Percentiles rank a stretch among this genome's conserved stretches.
Conservation (phyloP, 1,140 invertebrate genomes). For the Drosophila parvula region DNA sequence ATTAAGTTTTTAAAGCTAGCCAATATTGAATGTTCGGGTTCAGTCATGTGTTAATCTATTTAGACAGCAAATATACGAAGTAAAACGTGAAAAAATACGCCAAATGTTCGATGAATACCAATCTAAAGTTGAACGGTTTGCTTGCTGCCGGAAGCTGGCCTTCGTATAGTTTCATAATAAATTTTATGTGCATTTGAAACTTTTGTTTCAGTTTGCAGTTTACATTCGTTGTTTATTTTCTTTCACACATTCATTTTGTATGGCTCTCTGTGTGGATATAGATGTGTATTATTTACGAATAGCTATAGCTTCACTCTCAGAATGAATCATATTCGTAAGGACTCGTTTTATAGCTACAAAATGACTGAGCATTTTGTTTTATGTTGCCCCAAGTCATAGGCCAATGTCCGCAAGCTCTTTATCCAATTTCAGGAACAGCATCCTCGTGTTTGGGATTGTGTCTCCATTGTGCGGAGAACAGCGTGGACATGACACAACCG, state of each 20-base stretch:
- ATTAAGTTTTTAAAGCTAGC: conserved; percentile 28
- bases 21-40: conserved; percentile 6
- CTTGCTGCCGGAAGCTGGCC: conserved; percentile 4
- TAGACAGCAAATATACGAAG: conserved; percentile 4
- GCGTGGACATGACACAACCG: conserved; percentile 29
- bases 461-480: conserved; percentile 31
- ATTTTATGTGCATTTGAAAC: conserved; percentile 20
- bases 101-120: conserved; percentile 19
- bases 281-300: neutral
- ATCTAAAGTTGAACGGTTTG: conserved; percentile 9
- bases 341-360: conserved; percentile 11
- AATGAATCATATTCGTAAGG: neutral
- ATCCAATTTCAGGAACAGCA: conserved; percentile 30
- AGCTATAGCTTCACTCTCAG: neutral
- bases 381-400: conserved; percentile 7
- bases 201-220: conserved; percentile 7
- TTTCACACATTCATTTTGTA: conserved; percentile 2
- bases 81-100: conserved; percentile 2
- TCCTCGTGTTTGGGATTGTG: conserved; percentile 12
- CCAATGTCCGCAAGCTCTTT: conserved; percentile 41
- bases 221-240: conserved; percentile 8
- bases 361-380: conserved; percentile 11
- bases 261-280: neutral
- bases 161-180: neutral
- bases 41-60: conserved; percentile 34